A percentile compares a stretch with the other conserved stretches of the same genome.
phyloP scores from a whole-genome alignment of 2,113 vertebrate species.

The Centropristis striata region DNA sequence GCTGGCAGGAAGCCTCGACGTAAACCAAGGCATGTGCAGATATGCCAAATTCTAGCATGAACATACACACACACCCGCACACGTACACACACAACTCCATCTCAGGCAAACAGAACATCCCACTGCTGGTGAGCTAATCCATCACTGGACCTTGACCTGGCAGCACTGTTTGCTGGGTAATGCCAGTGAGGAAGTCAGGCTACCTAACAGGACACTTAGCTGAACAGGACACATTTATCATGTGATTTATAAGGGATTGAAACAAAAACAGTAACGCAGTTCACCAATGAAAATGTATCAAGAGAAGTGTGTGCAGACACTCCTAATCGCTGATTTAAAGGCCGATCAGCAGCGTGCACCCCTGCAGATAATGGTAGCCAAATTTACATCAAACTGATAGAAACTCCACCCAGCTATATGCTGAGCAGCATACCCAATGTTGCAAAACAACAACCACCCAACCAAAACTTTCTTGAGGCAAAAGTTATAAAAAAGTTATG shows the following conservation, averaged over 20 bases:
- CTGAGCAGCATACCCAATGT: too few species aligned
- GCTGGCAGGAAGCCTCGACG: constrained; percentile 47
- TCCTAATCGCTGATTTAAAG: too few species aligned
- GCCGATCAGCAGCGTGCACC: too few species aligned
- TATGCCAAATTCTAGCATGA: constrained; percentile 25
- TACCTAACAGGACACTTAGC: constrained; percentile 9
- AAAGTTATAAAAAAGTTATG: too few species aligned
- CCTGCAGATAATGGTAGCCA: too few species aligned
- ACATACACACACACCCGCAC: constrained; percentile 1
- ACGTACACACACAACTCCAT: not conserved
- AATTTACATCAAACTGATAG: too few species aligned
- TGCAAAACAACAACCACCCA: too few species aligned
- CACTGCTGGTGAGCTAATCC: constrained; percentile 23
- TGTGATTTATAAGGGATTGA: not conserved
- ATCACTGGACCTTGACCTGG: constrained; percentile 34
- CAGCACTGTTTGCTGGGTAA: constrained; percentile 24
- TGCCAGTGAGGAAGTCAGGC: constrained; percentile 21
- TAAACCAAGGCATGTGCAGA: constrained; percentile 43
- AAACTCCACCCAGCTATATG: too few species aligned
- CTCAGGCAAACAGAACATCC: constrained; percentile 23
- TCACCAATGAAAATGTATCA: not conserved
- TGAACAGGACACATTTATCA: constrained; percentile 3
- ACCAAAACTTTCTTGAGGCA: too few species aligned
- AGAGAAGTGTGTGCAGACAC: not conserved
- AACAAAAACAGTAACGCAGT: constrained; percentile 12